phyloP scores from a whole-genome alignment of 2,888 invertebrate genomes.

The Eupithecia subfuscata region DNA sequence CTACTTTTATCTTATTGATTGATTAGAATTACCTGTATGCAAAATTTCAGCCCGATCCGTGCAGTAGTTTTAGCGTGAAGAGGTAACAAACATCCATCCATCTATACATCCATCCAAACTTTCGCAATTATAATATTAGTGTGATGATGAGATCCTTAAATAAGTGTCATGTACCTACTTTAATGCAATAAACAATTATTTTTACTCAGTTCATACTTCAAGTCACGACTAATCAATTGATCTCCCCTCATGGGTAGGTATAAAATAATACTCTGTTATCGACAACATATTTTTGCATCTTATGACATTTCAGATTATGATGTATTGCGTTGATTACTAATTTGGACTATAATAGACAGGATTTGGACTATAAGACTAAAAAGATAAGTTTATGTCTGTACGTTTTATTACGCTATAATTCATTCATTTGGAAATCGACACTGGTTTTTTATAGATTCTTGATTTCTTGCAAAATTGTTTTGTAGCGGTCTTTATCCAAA shows the following conservation, averaged over 20 bases:
- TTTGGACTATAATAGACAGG: slow-evolving; percentile 34
- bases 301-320: slow-evolving; percentile 35
- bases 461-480: background rate
- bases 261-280: background rate
- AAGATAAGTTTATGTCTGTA: slow-evolving; percentile 16
- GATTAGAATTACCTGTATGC: too few species aligned
- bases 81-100: too few species aligned
- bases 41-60: too few species aligned
- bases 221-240: background rate
- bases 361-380: slow-evolving; percentile 34
- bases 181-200: too few species aligned
- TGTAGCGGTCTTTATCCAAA: background rate
- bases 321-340: slow-evolving; percentile 35
- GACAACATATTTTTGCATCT: slow-evolving; percentile 24
- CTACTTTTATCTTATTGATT: too few species aligned
- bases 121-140: too few species aligned
- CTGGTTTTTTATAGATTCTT: background rate
- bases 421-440: slow-evolving; percentile 25
- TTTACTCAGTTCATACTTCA: background rate
- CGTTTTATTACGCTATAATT: slow-evolving; percentile 32
- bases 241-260: background rate
- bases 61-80: too few species aligned
- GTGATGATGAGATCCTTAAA: too few species aligned
- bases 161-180: too few species aligned
- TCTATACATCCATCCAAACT: too few species aligned